Percentiles rank a stretch among this genome's conserved stretches.
Evolutionary conservation across 2,888 invertebrate species (phyloP).

Genomic region (Oeneis ivallda): DNA sequence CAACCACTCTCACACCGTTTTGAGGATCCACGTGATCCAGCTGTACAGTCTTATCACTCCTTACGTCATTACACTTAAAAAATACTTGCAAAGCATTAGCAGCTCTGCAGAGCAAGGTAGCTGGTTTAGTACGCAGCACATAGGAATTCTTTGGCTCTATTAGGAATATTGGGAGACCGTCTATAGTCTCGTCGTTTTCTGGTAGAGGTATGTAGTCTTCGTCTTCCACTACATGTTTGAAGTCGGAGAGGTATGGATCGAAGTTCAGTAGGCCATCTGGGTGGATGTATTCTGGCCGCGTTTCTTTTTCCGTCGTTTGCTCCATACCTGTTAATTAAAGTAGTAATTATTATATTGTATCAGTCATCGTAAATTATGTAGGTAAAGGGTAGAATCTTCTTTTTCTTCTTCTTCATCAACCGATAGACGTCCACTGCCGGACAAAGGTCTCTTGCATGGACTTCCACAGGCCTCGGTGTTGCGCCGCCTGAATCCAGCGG

Average conservation of each 20-base stretch:
- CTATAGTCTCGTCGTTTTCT: constrained; percentile 83
- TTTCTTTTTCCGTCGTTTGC: constrained; percentile 68
- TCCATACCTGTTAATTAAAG: constrained; percentile 61
- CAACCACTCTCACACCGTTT: constrained; percentile 88
- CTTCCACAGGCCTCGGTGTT: no score
- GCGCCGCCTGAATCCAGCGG: no score
- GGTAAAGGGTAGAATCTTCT: no score
- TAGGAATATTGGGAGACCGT: constrained; percentile 91
- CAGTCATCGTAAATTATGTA: no score
- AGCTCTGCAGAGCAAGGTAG: constrained; percentile 92
- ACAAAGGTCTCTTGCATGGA: no score
- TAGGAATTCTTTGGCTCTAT: constrained; percentile 93
- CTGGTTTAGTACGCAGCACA: constrained; percentile 94
- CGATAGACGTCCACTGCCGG: no score
- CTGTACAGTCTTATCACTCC: constrained; percentile 80
- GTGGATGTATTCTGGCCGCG: constrained; percentile 72
- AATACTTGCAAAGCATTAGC: constrained; percentile 91
- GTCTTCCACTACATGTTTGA: constrained; percentile 69
- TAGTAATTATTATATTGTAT: not conserved
- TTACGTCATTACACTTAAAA: constrained; percentile 90
- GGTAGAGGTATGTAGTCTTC: constrained; percentile 77
- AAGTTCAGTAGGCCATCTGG: constrained; percentile 71
- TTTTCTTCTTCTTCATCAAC: no score
- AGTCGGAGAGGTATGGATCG: constrained; percentile 73
- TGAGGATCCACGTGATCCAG: constrained; percentile 90